Evolutionary conservation across 2,113 vertebrate species (phyloP), one percentile per base, ranked within the genome.

Genomic region (Calyptommatus sinebrachiatus): DNA sequence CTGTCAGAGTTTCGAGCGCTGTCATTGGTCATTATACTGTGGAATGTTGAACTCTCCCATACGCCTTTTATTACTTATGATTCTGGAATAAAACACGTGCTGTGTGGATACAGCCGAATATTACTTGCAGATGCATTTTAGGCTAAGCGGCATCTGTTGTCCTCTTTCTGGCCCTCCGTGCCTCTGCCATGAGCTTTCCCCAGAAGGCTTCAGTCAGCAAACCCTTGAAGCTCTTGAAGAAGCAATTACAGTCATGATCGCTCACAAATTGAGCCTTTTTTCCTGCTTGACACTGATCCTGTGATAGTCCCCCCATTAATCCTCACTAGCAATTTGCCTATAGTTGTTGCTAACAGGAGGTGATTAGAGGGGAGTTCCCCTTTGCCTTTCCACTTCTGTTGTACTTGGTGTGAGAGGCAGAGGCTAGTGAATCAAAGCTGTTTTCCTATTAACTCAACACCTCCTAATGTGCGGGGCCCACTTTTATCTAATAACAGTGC

Each of bases 281-380:
- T 85, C 35, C 91, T 91, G 90, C 88, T 88, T 95, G 95, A 95
- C 94, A 94, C 94, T 95, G 95, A 95, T 94, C 93, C 93, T 93
- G 87, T 93, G 93, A 91, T 92, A 88, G 80, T 91, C 92, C 93
- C 89, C 87, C 90, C 89, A 94, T 94, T 96, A 95, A 94, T 95
- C 93, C 92, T 92, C 70, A 71, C 79, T 57, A 93, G 92, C 93
- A 95, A 95, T 96, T 96, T 96, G 93, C 93, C 92, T 95, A 94
- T 92, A 88, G 90, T 90, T 88, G 87, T 77, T 80, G 90, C 93
- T 94, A 93, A 94, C 90, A 93, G 94, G 92, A 93, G 91, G 87
- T 92, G 91, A 94, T 94, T 92, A 94, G 91, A 91, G 88, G 90
- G 91, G 93, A 92, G 91, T 91, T 91, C 69, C 91, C 89, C 75